Percentiles rank a stretch among this genome's conserved stretches.
phyloP scores from a whole-genome alignment of 2,888 invertebrate genomes.

The Protonemura montana region DNA sequence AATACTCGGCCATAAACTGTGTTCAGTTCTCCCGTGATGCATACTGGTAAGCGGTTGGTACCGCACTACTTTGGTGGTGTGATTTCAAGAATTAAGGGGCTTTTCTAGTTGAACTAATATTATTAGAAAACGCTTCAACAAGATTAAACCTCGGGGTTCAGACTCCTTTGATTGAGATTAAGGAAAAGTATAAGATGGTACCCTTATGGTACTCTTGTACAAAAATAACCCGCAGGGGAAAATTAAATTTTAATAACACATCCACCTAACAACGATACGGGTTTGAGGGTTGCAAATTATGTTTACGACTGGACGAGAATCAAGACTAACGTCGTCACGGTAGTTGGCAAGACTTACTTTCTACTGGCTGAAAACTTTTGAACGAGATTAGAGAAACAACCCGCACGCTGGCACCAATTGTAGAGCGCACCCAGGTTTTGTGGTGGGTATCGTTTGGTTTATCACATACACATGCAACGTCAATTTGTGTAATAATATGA shows the following conservation, averaged over 20 bases:
- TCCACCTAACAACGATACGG: no score
- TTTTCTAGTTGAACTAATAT: background rate
- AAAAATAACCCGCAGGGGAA: no score
- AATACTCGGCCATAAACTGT: no score
- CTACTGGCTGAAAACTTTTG: no score
- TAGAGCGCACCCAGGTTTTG: background rate
- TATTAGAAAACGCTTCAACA: background rate
- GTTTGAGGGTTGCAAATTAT: no score
- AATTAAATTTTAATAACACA: no score
- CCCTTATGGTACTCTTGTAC: no score
- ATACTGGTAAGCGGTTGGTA: background rate
- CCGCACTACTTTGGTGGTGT: background rate
- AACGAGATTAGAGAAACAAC: background rate
- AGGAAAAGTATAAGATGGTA: no score
- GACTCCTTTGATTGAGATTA: background rate
- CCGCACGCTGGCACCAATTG: background rate
- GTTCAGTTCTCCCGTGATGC: background rate
- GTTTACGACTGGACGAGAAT: no score
- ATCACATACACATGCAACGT: background rate
- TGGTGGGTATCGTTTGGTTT: background rate
- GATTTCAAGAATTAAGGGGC: constrained; percentile 1
- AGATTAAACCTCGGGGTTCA: background rate
- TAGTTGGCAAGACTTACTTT: no score
- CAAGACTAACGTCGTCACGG: no score
- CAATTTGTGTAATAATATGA: background rate